Evolutionary conservation across 35 echinoderm and acorn worm genomes (phyloP).

Genomic region (Apostichopus californicus): DNA sequence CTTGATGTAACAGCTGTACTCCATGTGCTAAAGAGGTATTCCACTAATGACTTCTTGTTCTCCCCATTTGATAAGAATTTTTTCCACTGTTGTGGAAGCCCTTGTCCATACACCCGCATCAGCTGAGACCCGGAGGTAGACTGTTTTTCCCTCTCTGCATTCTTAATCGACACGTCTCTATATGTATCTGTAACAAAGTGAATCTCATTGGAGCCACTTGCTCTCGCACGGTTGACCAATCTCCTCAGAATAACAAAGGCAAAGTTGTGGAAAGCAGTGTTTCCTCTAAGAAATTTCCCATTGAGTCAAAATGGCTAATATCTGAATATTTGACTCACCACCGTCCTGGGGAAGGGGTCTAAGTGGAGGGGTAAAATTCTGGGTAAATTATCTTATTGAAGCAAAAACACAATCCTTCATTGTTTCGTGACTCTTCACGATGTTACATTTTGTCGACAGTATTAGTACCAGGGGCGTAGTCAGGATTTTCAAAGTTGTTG

Average conservation of each 20-base stretch:
- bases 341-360: no score
- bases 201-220: neutral
- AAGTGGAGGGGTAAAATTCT: no score
- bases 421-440: no score
- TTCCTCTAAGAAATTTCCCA: slow-evolving; percentile 4
- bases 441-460: no score
- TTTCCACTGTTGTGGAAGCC: slow-evolving; percentile 69
- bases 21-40: slow-evolving; percentile 63
- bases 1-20: neutral
- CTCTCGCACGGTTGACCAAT: slow-evolving; percentile 23
- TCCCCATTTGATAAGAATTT: slow-evolving; percentile 42
- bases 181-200: slow-evolving; percentile 77
- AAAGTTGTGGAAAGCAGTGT: slow-evolving; percentile 21
- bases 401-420: no score
- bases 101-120: slow-evolving; percentile 13
- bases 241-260: slow-evolving; percentile 34
- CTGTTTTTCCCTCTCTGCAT: slow-evolving; percentile 53
- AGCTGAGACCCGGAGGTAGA: slow-evolving; percentile 51
- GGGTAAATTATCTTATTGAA: no score
- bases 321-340: no score
- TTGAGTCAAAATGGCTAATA: no score
- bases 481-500: no score
- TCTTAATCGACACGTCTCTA: slow-evolving; percentile 59
- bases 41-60: slow-evolving; percentile 62
- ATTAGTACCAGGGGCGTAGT: no score